Evolutionary conservation across 1,140 invertebrate genomes (phyloP).

Genomic region (Apis florea): DNA sequence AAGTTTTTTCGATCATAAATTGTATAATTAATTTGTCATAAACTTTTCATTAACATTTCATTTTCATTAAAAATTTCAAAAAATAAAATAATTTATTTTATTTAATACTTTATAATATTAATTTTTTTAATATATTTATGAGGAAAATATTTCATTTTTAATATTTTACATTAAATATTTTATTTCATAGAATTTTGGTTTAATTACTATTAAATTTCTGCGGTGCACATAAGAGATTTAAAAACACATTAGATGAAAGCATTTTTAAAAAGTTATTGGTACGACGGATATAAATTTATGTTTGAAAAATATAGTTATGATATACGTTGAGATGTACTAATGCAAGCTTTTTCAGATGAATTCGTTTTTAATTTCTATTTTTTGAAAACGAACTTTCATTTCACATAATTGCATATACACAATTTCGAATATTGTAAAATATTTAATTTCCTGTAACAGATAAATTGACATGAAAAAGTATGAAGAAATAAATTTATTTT

Average conservation of each 20-base stretch:
- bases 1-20: constrained; percentile 1
- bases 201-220: neutral
- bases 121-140: neutral
- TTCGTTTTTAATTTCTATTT: neutral
- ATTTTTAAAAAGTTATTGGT: neutral
- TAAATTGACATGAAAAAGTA: neutral
- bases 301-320: neutral
- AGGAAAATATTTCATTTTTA: neutral
- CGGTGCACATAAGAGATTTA: neutral
- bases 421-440: neutral
- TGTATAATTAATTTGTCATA: neutral
- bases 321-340: no score
- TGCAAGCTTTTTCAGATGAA: neutral
- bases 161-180: no score
- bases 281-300: neutral
- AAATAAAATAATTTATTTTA: neutral
- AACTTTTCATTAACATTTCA: neutral
- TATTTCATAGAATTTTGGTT: neutral
- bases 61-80: neutral
- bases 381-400: neutral
- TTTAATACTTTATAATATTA: no score
- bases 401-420: neutral
- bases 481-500: neutral
- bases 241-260: neutral
- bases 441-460: neutral